Evolutionary conservation across 2,113 vertebrate species (phyloP).

Genomic region (Rhizomys pruinosus): DNA sequence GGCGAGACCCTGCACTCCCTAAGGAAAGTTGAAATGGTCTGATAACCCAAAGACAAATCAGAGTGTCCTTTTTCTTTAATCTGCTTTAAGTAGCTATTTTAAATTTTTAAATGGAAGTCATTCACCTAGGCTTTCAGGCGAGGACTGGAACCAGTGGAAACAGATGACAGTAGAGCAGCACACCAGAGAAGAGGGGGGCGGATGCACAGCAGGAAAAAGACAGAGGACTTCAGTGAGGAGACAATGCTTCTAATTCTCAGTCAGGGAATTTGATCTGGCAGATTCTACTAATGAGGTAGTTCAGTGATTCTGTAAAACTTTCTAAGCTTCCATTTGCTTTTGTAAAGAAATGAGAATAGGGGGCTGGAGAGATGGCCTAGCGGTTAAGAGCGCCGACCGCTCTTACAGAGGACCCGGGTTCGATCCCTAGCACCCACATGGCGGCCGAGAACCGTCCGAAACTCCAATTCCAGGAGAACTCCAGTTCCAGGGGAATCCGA

Average conservation of each 20-base stretch:
- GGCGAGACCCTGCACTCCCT: too few species aligned
- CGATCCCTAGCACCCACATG: too few species aligned
- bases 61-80: not conserved
- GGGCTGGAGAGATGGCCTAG: too few species aligned
- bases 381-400: too few species aligned
- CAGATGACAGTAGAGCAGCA: not conserved
- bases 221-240: not conserved
- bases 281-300: not conserved
- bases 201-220: not conserved
- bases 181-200: not conserved
- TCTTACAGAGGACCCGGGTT: too few species aligned
- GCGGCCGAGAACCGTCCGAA: too few species aligned
- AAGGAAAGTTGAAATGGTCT: not conserved
- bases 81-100: not conserved
- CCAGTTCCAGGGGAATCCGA: too few species aligned
- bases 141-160: not conserved
- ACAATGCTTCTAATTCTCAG: not conserved
- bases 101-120: not conserved
- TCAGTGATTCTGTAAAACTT: not conserved
- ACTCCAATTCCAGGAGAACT: too few species aligned
- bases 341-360: not conserved
- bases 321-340: not conserved
- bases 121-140: not conserved
- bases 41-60: slow-evolving; percentile 7
- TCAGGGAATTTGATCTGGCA: not conserved